A percentile compares a stretch with the other conserved stretches of the same genome.
phyloP scores from a whole-genome alignment of 2,888 invertebrate genomes.

The Drosophila barbarae region DNA sequence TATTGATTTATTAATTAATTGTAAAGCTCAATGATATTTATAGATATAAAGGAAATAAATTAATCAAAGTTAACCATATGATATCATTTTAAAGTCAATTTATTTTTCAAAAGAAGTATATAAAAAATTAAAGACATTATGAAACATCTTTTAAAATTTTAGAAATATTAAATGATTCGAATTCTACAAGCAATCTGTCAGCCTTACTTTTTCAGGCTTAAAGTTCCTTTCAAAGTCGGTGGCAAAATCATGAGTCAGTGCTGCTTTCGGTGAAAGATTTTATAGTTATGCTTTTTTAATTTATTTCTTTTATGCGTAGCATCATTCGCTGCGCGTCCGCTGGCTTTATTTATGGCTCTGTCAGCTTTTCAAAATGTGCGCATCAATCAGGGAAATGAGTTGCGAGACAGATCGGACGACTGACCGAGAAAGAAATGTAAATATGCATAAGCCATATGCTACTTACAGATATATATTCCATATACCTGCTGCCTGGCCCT shows the following conservation, averaged over 20 bases:
- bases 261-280: slow-evolving; percentile 55
- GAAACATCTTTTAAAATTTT: background rate
- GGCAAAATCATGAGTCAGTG: slow-evolving; percentile 50
- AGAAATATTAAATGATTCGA: too few relatives aligned
- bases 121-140: background rate
- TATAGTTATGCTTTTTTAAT: slow-evolving; percentile 59
- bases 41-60: too few relatives aligned
- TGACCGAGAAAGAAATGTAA: slow-evolving; percentile 64
- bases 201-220: background rate
- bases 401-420: slow-evolving; percentile 50
- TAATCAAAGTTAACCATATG: background rate
- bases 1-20: background rate
- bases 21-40: background rate
- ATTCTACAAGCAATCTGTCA: background rate
- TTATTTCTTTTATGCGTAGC: slow-evolving; percentile 65
- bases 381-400: slow-evolving; percentile 71
- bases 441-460: slow-evolving; percentile 59
- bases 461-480: background rate
- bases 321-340: slow-evolving; percentile 44
- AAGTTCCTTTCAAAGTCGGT: slow-evolving; percentile 14
- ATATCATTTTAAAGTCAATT: background rate
- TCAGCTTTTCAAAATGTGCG: slow-evolving; percentile 59
- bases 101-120: background rate
- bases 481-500: slow-evolving; percentile 24
- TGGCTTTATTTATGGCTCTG: slow-evolving; percentile 62